phyloP scores from a whole-genome alignment of 2,113 vertebrate genomes.

The Plecotus auritus region DNA sequence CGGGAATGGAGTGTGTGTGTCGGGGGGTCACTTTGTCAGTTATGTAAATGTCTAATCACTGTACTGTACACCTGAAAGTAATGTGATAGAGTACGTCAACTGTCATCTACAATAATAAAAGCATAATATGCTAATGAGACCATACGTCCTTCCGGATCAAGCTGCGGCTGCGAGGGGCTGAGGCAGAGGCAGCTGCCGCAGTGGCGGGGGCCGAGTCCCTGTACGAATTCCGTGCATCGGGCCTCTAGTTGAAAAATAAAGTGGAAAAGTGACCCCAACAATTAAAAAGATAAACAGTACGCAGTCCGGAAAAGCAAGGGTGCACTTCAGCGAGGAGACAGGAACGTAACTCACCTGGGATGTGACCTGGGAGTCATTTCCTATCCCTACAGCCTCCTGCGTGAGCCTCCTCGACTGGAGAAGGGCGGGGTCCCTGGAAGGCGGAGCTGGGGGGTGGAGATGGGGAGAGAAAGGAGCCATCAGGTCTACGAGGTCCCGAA shows the following conservation, averaged over 20 bases:
- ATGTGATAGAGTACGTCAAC: background rate
- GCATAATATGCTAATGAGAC: no score
- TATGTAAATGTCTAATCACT: background rate
- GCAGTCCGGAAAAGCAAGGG: background rate
- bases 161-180: no score
- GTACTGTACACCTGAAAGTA: background rate
- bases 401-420: background rate
- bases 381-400: background rate
- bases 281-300: background rate
- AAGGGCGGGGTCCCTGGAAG: background rate
- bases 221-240: no score
- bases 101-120: no score
- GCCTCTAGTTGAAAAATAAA: no score
- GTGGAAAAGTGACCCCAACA: background rate
- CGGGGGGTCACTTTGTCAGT: background rate
- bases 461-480: background rate
- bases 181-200: no score
- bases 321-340: background rate
- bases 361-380: background rate
- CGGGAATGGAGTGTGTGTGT: background rate
- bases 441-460: background rate
- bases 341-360: slow-evolving; percentile 44
- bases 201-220: no score
- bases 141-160: no score
- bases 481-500: background rate